Percentiles rank a stretch among this genome's conserved stretches.
phyloP scores from a whole-genome alignment of 2,888 invertebrate genomes.

The Myathropa florea region DNA sequence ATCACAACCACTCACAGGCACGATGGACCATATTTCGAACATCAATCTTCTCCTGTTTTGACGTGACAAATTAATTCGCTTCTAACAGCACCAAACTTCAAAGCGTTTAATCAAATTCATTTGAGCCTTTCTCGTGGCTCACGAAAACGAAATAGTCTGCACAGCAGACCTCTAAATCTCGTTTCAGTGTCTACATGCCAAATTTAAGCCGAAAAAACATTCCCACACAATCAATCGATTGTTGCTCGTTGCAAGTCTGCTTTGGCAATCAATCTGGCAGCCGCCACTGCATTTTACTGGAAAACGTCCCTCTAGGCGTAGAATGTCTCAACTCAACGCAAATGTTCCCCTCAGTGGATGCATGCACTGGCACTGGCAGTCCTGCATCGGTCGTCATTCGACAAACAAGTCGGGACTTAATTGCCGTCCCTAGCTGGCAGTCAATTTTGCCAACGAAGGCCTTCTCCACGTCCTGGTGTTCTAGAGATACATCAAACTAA shows the following conservation, averaged over 20 bases:
- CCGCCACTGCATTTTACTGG: slow-evolving; percentile 58
- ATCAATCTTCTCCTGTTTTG: no score
- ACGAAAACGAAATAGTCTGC: background rate
- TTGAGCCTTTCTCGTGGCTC: background rate
- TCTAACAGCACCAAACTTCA: no score
- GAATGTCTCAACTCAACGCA: slow-evolving; percentile 67
- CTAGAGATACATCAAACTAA: slow-evolving; percentile 50
- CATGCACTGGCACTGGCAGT: background rate
- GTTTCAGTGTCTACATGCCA: slow-evolving; percentile 47
- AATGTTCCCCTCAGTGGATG: slow-evolving; percentile 42
- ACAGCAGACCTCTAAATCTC: background rate
- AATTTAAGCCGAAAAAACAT: slow-evolving; percentile 26
- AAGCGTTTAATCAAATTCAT: no score
- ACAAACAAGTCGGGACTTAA: slow-evolving; percentile 53
- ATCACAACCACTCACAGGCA: no score
- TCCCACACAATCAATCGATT: slow-evolving; percentile 61
- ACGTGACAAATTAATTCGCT: no score
- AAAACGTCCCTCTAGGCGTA: slow-evolving; percentile 67
- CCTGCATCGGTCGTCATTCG: slow-evolving; percentile 22
- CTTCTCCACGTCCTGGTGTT: slow-evolving; percentile 5
- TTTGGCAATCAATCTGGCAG: slow-evolving; percentile 60
- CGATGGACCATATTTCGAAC: no score
- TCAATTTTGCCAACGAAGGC: slow-evolving; percentile 23
- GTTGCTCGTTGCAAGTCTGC: slow-evolving; percentile 11
- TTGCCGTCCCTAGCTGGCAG: slow-evolving; percentile 49